Evolutionary conservation across 2,888 invertebrate genomes (phyloP).

Genomic region (Amblyteles armatorius): DNA sequence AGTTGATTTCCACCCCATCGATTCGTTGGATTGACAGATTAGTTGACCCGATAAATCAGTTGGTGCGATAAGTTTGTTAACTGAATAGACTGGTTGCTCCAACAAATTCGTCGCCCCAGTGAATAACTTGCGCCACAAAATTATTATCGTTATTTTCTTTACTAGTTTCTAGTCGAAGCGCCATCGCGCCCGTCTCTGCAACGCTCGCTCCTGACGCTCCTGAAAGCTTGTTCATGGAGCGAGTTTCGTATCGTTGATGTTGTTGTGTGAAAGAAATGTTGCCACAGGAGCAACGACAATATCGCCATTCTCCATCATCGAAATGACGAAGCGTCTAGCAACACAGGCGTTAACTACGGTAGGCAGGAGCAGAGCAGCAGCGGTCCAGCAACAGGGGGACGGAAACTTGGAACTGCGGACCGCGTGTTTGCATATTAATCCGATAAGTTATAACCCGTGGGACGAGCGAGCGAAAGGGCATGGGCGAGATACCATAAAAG

Average conservation of each 20-base stretch:
- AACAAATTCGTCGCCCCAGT: no score
- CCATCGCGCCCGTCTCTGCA: no score
- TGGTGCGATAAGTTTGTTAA: no score
- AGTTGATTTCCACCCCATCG: no score
- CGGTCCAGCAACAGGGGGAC: conserved; percentile 5
- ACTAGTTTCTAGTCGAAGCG: no score
- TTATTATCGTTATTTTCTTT: no score
- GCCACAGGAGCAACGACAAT: not conserved
- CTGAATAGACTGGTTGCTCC: no score
- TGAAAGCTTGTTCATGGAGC: no score
- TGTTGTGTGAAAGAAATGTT: conserved; percentile 7
- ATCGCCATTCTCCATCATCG: conserved; percentile 19
- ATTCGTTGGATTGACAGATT: no score
- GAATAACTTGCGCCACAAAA: no score
- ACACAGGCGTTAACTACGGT: conserved; percentile 19
- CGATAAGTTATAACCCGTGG: conserved; percentile 61
- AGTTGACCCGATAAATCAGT: no score
- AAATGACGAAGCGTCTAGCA: conserved; percentile 15
- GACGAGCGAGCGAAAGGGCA: conserved; percentile 48
- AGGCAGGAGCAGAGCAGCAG: conserved; percentile 12
- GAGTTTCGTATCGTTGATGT: not conserved
- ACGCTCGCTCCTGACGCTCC: no score
- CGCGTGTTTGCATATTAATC: conserved; percentile 63
- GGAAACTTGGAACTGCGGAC: conserved; percentile 44
- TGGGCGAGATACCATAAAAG: conserved; percentile 27